Base-by-base conservation (phyloP, 2,888 invertebrate genomes). In the Nasonovia ribisnigri region DNA sequence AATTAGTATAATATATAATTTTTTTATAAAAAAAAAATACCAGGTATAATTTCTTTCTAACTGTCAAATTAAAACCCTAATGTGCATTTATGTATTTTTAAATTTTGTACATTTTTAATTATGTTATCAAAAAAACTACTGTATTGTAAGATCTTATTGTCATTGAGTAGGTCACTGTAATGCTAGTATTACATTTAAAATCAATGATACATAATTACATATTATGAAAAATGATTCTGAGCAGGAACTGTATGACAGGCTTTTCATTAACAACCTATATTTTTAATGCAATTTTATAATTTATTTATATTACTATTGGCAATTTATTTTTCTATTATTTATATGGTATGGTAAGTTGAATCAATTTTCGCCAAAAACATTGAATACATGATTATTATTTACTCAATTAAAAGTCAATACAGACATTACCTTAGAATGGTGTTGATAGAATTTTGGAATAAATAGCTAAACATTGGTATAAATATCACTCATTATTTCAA, bases 1-100 rank as follows among this genome's bases (percentile, higher is more conserved):
- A 86, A 60, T 86, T 60, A 92, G 60, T 77, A 43, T 43, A 77
- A 88, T 88, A 54, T 92, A 88, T 88, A 51, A 51, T 51, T 92
- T 67, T 92, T 92, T 92, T 88, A 77, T 88, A 88, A 77, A 54
- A 88, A 88, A 92, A n/a, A 54, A n/a, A n/a, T 88, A 88, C 29
- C 51, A 11, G 36, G 48, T 88, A 77, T 92, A 88, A 67, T 67
- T 92, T 88, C n/a, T 92, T 88, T 92, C 48, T 87, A 8, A 87
- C 48, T 88, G 77, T 88, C 36, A 88, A 77, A 77, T 77, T 77
- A 20, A 36, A 77, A 77, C 20, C 20, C 20, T 36, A 36, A 36
- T 36, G 8, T 77, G 20, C 36, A 77, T 77, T 20, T 77, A 77
- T 20, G 8, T 20, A 36, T 77, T 20, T 8, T 77, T 77, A 36